phyloP scores from a whole-genome alignment of 2,888 invertebrate genomes.

The Alsophila aescularia region DNA sequence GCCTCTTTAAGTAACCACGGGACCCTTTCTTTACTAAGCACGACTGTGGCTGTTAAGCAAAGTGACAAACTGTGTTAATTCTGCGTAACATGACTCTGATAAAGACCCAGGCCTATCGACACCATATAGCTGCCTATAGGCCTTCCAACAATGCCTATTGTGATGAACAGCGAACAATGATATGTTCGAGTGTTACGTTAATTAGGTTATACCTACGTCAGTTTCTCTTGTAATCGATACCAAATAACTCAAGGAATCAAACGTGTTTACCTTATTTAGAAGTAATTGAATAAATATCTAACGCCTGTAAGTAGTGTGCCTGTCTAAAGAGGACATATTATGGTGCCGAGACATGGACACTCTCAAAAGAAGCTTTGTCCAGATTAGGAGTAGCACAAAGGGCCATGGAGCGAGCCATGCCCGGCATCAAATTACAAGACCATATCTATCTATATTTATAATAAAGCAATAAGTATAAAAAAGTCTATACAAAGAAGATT shows the following conservation, averaged over 20 bases:
- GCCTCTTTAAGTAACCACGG: neutral
- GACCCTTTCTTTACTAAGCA: neutral
- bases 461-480: no score
- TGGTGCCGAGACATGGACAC: no score
- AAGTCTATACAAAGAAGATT: no score
- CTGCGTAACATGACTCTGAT: conserved; percentile 5
- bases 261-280: neutral
- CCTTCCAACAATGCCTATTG: conserved; percentile 6
- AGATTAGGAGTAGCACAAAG: no score
- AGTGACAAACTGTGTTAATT: conserved; percentile 7
- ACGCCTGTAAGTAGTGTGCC: no score
- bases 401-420: no score
- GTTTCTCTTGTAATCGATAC: conserved; percentile 9
- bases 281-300: conserved; percentile 8
- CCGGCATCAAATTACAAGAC: no score
- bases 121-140: neutral
- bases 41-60: neutral
- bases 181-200: conserved; percentile 4
- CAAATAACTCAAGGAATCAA: conserved; percentile 9
- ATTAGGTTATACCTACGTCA: conserved; percentile 24
- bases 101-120: neutral
- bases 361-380: no score
- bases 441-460: no score
- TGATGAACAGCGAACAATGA: conserved; percentile 4
- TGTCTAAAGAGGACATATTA: no score